These are phyloP conservation scores for Globodera ellingtonae DNA, from an alignment of 1,140 invertebrate genomes.

Conservation along the genomic window DNA sequence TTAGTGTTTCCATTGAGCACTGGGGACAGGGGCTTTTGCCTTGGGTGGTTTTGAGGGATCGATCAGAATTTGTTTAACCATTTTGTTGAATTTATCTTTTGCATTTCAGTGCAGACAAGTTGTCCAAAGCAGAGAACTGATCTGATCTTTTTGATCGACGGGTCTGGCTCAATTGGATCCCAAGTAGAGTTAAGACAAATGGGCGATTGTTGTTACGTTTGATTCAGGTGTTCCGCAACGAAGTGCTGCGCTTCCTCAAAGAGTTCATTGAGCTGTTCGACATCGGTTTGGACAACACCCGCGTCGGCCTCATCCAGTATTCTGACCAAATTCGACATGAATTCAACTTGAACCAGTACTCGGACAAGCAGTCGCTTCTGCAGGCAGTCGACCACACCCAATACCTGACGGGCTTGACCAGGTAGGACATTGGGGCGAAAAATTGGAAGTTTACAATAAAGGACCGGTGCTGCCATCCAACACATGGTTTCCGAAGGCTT, in stretches of 20 bases:
- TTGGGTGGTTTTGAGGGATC: too few species aligned
- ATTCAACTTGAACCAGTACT: slow-evolving; percentile 45
- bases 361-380: slow-evolving; percentile 56
- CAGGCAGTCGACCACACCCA: slow-evolving; percentile 57
- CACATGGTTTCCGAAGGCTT: slow-evolving; percentile 64
- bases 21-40: too few species aligned
- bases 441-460: not conserved
- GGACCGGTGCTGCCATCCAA: slow-evolving; percentile 63
- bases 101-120: slow-evolving; percentile 20
- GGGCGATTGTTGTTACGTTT: not conserved
- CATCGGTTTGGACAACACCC: slow-evolving; percentile 61
- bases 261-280: slow-evolving; percentile 65
- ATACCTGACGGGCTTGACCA: slow-evolving; percentile 62
- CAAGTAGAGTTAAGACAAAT: slow-evolving; percentile 39
- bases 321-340: slow-evolving; percentile 65
- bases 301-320: slow-evolving; percentile 65
- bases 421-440: not conserved
- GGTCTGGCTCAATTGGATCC: slow-evolving; percentile 64
- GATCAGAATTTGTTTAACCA: too few species aligned
- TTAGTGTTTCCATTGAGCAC: too few species aligned
- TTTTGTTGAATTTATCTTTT: not conserved
- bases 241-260: slow-evolving; percentile 55
- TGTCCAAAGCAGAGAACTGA: slow-evolving; percentile 29
- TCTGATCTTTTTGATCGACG: slow-evolving; percentile 63
- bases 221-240: slow-evolving; percentile 25